Conservation (phyloP, 2,888 invertebrate genomes). For the Zele albiditarsus region DNA sequence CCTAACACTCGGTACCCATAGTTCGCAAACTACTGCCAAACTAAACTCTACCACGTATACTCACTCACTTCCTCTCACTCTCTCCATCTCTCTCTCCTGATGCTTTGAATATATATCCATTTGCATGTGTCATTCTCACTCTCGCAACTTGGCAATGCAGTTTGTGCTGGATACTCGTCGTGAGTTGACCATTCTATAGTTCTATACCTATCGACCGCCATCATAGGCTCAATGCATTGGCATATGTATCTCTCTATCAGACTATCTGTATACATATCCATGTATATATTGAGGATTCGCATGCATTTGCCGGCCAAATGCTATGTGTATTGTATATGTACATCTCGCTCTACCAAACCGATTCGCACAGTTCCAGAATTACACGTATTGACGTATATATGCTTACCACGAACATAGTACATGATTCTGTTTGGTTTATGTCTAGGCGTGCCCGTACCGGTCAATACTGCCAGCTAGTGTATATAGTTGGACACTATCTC, state of each 20-base stretch:
- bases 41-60: slow-evolving; percentile 59
- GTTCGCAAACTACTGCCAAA: slow-evolving; percentile 60
- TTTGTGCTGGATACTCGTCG: slow-evolving; percentile 46
- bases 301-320: slow-evolving; percentile 37
- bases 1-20: slow-evolving; percentile 23
- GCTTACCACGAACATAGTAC: slow-evolving; percentile 59
- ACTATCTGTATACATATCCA: slow-evolving; percentile 24
- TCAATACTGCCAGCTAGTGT: slow-evolving; percentile 45
- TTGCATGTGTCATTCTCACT: slow-evolving; percentile 10
- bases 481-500: slow-evolving; percentile 33
- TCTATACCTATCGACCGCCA: slow-evolving; percentile 48
- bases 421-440: slow-evolving; percentile 70
- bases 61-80: slow-evolving; percentile 43
- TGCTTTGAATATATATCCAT: background rate
- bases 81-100: slow-evolving; percentile 43
- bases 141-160: slow-evolving; percentile 33
- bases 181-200: slow-evolving; percentile 57
- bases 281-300: slow-evolving; percentile 37
- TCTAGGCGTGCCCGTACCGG: slow-evolving; percentile 65
- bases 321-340: slow-evolving; percentile 31
- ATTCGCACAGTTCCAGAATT: slow-evolving; percentile 63
- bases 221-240: slow-evolving; percentile 44
- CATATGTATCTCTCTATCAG: slow-evolving; percentile 27
- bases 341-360: slow-evolving; percentile 15
- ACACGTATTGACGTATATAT: slow-evolving; percentile 68